phyloP scores from a whole-genome alignment of 37 sponge, comb jelly and placozoan species.

The Ephydatia muelleri region DNA sequence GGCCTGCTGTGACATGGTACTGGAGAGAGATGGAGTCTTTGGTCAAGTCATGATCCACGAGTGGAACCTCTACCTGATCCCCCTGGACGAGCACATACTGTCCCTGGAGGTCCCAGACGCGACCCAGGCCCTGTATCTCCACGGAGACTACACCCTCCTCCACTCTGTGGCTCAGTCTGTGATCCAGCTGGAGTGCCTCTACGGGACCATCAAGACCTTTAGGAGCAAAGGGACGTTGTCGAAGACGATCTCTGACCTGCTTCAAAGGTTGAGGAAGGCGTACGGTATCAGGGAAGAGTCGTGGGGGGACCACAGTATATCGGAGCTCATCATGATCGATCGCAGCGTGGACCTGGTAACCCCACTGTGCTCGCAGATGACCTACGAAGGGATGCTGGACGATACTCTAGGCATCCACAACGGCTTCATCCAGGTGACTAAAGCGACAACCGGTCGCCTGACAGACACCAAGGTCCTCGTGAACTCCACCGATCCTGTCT shows the following conservation, averaged over 20 bases:
- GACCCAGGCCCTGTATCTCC: slow-evolving; percentile 37
- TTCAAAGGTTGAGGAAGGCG: slow-evolving; percentile 32
- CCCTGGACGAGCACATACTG: slow-evolving; percentile 82
- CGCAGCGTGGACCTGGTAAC: slow-evolving; percentile 73
- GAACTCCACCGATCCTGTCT: slow-evolving; percentile 72
- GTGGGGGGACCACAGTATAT: slow-evolving; percentile 13
- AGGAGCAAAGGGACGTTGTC: slow-evolving; percentile 64
- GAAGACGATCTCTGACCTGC: slow-evolving; percentile 39
- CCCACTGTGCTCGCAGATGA: slow-evolving; percentile 81
- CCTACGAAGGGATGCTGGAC: slow-evolving; percentile 89
- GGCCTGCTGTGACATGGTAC: slow-evolving; percentile 57
- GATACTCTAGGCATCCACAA: slow-evolving; percentile 70
- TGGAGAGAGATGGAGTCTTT: slow-evolving; percentile 72
- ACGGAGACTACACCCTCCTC: slow-evolving; percentile 48
- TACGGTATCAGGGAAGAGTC: not conserved
- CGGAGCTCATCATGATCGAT: slow-evolving; percentile 78
- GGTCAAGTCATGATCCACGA: slow-evolving; percentile 55
- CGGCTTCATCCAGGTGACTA: slow-evolving; percentile 67
- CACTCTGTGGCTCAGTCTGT: slow-evolving; percentile 72
- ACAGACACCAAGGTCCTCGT: slow-evolving; percentile 65
- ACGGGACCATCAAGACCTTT: slow-evolving; percentile 58
- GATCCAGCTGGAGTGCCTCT: slow-evolving; percentile 47
- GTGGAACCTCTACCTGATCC: slow-evolving; percentile 79
- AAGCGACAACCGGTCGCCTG: slow-evolving; percentile 43
- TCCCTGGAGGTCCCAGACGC: slow-evolving; percentile 68